A percentile compares a stretch with the other conserved stretches of the same genome.
phyloP scores from a whole-genome alignment of 2,797 vertebrate species.

The Clarias fuscus region DNA sequence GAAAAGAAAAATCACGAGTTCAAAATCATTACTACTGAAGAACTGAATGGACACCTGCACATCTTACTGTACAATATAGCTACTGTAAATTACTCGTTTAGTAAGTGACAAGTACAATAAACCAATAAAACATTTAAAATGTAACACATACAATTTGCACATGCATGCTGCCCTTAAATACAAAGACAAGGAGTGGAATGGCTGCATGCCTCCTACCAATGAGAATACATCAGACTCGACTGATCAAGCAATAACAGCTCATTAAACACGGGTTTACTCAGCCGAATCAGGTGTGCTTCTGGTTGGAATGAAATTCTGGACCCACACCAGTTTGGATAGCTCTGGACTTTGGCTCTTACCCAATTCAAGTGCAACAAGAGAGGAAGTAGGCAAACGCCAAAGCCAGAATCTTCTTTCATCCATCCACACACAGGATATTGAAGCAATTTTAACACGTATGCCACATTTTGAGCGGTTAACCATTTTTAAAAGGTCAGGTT shows the following conservation, averaged over 20 bases:
- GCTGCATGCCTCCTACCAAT: background rate
- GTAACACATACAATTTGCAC: background rate
- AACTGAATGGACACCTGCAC: background rate
- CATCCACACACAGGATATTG: background rate
- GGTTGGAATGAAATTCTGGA: background rate
- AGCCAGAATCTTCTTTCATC: constrained; percentile 16
- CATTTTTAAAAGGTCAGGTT: background rate
- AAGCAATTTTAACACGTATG: background rate
- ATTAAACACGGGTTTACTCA: background rate
- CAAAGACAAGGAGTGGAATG: background rate
- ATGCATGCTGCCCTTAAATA: background rate
- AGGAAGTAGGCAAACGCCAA: background rate
- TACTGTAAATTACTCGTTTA: background rate
- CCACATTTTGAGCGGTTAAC: background rate
- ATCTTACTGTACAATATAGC: background rate
- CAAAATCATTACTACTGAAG: background rate
- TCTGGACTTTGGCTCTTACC: background rate
- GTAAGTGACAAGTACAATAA: background rate
- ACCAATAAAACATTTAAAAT: background rate
- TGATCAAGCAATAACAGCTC: constrained; percentile 14
- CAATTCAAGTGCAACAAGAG: constrained; percentile 14
- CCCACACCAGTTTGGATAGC: constrained; percentile 6
- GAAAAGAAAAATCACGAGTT: background rate
- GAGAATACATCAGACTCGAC: constrained; percentile 9
- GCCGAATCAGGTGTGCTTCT: constrained; percentile 17